Evolutionary conservation across 2,888 invertebrate genomes (phyloP), one percentile per base, ranked within the genome.

Genomic region (Melieria picta): DNA sequence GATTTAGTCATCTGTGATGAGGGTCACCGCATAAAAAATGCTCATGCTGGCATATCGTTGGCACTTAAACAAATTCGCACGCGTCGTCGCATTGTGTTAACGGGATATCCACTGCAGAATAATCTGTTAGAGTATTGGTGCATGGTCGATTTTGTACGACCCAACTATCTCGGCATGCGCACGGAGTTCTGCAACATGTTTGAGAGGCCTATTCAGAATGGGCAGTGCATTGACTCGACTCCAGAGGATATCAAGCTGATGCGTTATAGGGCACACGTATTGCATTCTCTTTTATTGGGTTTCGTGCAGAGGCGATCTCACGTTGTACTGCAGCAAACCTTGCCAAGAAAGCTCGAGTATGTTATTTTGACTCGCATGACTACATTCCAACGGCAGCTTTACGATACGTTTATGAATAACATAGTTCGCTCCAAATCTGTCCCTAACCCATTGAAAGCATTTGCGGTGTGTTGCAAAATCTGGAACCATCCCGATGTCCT

Each of bases 111-210:
- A 0, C 89, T 99, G 10, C 99, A 99, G 88, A 99, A 99, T 86
- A 99, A 99, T 86, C 89, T 99, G 16, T 88, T 97, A 70, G 97
- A 96, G 84, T 98, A 98, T 85, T 98, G 97, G 97, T 98, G 98
- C 84, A 98, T 98, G 98, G 98, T 98, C 0, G 98, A 99, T 85
- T 99, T 99, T 87, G 98, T 99, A 0, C 80, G 99, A 42, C 99
- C 99, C 0, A 98, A 97, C 88, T 99, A 97, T 87, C 90, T 99
- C 55, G 99, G 99, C 72, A 95, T 95, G 42, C 96, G 97, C 86
- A 95, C 96, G 0, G 98, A 99, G 86, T 99, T 99, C 86, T 94
- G 95, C 82, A 98, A 98, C 85, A 98, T 98, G 97, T 99, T 99
- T 85, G 99, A 99, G 84, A 89, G 98, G 11, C 99, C 99, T 0